Base-by-base conservation (phyloP, 2,113 vertebrate genomes). In the Sphaerodactylus townsendi region DNA sequence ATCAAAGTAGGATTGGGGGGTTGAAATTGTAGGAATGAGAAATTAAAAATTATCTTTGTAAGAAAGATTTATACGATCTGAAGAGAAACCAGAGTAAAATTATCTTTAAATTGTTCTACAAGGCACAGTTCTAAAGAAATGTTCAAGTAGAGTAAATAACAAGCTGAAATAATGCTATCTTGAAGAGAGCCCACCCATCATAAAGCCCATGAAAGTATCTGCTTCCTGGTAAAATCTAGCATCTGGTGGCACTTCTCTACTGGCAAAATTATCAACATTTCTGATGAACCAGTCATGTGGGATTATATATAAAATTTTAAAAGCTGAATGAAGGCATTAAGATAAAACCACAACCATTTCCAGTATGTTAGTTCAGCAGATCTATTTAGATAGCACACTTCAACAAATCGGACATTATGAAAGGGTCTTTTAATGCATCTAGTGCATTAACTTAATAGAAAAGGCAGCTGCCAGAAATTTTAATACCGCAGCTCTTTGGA, bases 131-230 rank as follows among this genome's bases (percentile, higher is more conserved):
- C 33, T 65, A n/a, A 65, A 79, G 62, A 19, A n/a, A 66, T 66
- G 48, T 48, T 33, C 41, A 21, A 66, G 28, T 0, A 3, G 62
- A 82, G 35, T 28, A 28, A 62, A 62, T 62, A 62, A 28, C 25
- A 17, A 46, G n/a, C 3, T 5, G 0, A 73, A 41, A 33, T 33
- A 75, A 3, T 35, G 14, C 7, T 13, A 1, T 1, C 39, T 6
- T 39, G n/a, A 69, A 46, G 19, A 2, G 0, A 3, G 7, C 10
- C 48, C 79, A 14, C 44, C 7, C 1, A 64, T 85, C 30, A 25
- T 56, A 65, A 0, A 35, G 1, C 1, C 30, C 39, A 15, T 68
- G 30, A 1, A 2, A 5, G 3, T 56, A 53, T 37, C 13, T 69
- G 17, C 1, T 1, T 1, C 44, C 21, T 70, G 6, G 2, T 9